phyloP scores from a whole-genome alignment of 2,888 invertebrate genomes.

The Augiades crinisus region DNA sequence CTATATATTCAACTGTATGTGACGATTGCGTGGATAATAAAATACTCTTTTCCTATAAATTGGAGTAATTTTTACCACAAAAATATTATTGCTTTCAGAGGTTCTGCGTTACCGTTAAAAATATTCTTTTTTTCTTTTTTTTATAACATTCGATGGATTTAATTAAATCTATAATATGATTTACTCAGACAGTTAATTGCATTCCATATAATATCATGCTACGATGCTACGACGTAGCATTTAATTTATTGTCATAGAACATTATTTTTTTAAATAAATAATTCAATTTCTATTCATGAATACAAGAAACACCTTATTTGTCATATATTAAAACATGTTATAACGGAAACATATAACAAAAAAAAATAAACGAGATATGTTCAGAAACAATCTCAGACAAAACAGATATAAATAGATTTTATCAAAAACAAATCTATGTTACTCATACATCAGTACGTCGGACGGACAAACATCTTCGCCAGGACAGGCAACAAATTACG shows the following conservation, averaged over 20 bases:
- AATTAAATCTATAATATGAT: too few species aligned
- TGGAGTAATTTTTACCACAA: slow-evolving; percentile 64
- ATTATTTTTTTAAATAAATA: too few species aligned
- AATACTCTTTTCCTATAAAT: slow-evolving; percentile 67
- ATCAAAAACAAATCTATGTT: slow-evolving; percentile 23
- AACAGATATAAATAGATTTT: slow-evolving; percentile 13
- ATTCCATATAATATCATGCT: slow-evolving; percentile 40
- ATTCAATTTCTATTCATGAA: too few species aligned
- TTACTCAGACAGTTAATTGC: too few species aligned
- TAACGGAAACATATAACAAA: too few species aligned
- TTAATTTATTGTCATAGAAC: slow-evolving; percentile 1
- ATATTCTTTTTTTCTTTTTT: slow-evolving; percentile 50
- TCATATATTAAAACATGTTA: too few species aligned
- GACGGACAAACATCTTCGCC: slow-evolving; percentile 6
- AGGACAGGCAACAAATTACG: slow-evolving; percentile 42
- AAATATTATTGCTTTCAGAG: slow-evolving; percentile 78
- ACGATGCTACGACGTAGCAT: slow-evolving; percentile 59
- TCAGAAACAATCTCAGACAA: neutral
- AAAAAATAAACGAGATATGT: too few species aligned
- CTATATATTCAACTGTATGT: slow-evolving; percentile 56
- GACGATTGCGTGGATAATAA: slow-evolving; percentile 70
- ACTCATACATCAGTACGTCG: slow-evolving; percentile 11
- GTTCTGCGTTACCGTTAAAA: slow-evolving; percentile 68
- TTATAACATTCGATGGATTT: too few species aligned
- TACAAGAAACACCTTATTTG: neutral